Percentiles rank a stretch among this genome's conserved stretches.
phyloP scores from a whole-genome alignment of 2,888 invertebrate genomes.

The Nemotelus pantherinus region DNA sequence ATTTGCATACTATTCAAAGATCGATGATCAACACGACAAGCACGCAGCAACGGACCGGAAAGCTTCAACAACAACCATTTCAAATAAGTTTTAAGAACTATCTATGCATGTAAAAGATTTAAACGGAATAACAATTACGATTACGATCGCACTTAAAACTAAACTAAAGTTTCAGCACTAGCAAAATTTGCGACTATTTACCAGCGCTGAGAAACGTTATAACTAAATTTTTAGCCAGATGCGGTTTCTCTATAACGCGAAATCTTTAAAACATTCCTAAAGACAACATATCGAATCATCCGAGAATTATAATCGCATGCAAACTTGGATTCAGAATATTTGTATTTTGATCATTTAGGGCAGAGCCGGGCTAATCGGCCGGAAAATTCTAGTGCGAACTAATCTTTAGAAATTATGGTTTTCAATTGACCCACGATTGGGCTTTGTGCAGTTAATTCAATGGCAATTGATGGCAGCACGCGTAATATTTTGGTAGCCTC shows the following conservation, averaged over 20 bases:
- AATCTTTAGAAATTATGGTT: not conserved
- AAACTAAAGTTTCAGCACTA: not conserved
- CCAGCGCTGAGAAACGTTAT: not conserved
- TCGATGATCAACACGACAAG: not conserved
- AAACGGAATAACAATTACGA: not conserved
- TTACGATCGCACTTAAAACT: not conserved
- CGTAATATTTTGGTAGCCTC: too few species aligned
- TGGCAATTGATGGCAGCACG: too few species aligned
- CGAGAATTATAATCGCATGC: conserved; percentile 15
- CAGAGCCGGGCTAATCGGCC: not conserved
- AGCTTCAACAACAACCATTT: too few species aligned
- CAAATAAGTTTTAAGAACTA: too few species aligned
- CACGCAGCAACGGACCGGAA: too few species aligned
- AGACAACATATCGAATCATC: not conserved
- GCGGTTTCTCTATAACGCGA: conserved; percentile 28
- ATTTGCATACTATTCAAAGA: conserved; percentile 14
- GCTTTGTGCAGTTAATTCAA: too few species aligned
- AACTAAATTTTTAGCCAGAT: conserved; percentile 28
- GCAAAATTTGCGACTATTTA: not conserved
- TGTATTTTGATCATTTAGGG: conserved; percentile 18
- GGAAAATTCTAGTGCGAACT: not conserved
- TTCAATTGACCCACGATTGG: not conserved
- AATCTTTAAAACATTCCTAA: not conserved
- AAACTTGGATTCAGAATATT: conserved; percentile 27
- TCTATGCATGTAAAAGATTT: not conserved